Evolutionary conservation across 2,888 invertebrate genomes (phyloP), one percentile per base, ranked within the genome.

Genomic region (Erebia palarica): DNA sequence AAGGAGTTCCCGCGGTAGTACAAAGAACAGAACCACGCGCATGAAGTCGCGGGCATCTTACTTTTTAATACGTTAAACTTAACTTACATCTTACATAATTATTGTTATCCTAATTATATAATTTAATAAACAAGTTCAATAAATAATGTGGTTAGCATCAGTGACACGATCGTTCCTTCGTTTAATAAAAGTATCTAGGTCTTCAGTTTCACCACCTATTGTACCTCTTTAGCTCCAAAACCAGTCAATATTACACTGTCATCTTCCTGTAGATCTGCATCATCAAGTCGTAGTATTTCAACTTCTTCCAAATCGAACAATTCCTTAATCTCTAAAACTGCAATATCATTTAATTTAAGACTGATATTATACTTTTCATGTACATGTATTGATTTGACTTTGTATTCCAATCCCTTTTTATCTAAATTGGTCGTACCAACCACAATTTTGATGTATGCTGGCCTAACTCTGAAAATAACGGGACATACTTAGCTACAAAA

Each of bases 381-480:
- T 18, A 88, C 76, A 18, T 76, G 77, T 63, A 91, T 87, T 0
- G 80, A 78, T 61, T 75, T 75, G 1, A 89, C 83, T 5, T 82
- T 75, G 69, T 86, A 82, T 67, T 76, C 69, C 55, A 80, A 75
- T 42, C 90, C 91, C 18, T 84, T 87, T 27, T 69, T 61, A n/a
- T 86, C 81, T 71, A 92, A 82, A 77, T 92, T 77, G 18, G 83
- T 85, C 1, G 92, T 93, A 36, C 91, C 92, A 2, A 87, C 83
- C 1, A 91, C 80, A 1, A 86, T 83, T 77, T 85, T 85, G 58
- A 93, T 87, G 63, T 80, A 84, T 42, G 80, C 73, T 7, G 91
- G 86, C 3, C 82, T 65, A 8, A 84, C 87, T 10, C 92, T 92
- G 78, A 71, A 90, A 88, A 51, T 57, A 14, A 47, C 13, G 13